Percentiles rank a stretch among this genome's conserved stretches.
Conservation (phyloP, 2,888 invertebrate species). For the Neoascia interrupta region DNA sequence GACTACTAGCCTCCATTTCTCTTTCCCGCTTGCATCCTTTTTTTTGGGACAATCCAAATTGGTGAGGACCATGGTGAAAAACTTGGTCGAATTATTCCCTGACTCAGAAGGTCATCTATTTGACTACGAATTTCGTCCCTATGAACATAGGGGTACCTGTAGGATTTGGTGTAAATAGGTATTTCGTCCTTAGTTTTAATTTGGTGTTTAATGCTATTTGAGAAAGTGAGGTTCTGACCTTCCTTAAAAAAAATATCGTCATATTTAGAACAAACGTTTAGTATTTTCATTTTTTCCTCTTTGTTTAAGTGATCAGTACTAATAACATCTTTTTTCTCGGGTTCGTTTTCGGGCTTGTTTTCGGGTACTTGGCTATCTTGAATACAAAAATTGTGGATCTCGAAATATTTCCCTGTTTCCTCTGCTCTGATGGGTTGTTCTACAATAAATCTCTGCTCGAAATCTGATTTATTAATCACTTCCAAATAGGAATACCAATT, state of each 20-base stretch:
- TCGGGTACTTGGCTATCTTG: too few species aligned
- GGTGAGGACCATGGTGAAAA: constrained; percentile 33
- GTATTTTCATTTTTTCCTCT: neutral
- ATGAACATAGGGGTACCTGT: constrained; percentile 74
- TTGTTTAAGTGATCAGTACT: constrained; percentile 5
- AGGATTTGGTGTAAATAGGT: constrained; percentile 73
- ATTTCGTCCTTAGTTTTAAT: constrained; percentile 72
- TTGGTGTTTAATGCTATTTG: constrained; percentile 72
- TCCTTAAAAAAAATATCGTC: constrained; percentile 35
- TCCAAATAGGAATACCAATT: constrained; percentile 52
- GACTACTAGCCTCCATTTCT: constrained; percentile 55
- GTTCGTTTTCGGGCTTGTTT: too few species aligned
- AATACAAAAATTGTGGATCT: too few species aligned
- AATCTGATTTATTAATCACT: constrained; percentile 52
- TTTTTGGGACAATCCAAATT: constrained; percentile 34
- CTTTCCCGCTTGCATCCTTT: constrained; percentile 39
- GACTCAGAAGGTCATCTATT: constrained; percentile 71
- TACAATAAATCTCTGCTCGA: constrained; percentile 14
- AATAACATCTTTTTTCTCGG: neutral
- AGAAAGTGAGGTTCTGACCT: constrained; percentile 37
- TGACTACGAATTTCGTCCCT: constrained; percentile 73
- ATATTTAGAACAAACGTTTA: constrained; percentile 46
- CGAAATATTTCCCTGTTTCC: too few species aligned
- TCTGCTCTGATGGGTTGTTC: constrained; percentile 47
- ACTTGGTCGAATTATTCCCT: constrained; percentile 62